Base-by-base conservation (phyloP, 2,797 vertebrate genomes). In the Arvicola amphibius region DNA sequence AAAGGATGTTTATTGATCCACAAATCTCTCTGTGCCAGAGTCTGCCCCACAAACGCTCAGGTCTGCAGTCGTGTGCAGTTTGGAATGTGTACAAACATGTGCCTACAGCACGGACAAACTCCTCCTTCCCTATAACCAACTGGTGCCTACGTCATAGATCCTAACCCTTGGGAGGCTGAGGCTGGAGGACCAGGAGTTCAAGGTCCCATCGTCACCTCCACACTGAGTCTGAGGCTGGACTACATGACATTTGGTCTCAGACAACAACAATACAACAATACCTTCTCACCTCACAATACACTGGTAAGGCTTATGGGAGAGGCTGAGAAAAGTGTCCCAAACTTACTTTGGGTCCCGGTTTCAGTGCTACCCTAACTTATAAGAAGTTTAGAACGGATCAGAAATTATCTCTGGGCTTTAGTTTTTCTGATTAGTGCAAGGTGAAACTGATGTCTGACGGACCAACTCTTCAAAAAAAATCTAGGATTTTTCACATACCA, bases 1-100 rank as follows among this genome's bases (percentile, higher is more conserved):
- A 88, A 2, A 53, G 90, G 95, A 71, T 71, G 91, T 46, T 96
- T 96, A 86, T 95, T 48, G 91, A 98, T 95, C 97, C 92, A 85
- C n/a, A 48, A 95, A 96, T 97, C 73, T 97, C 80, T 0, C 0
- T 10, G 48, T 93, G 91, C 88, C 93, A 91, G 63, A 40, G 71
- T 92, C 95, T 87, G 92, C 88, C 95, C 96, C 90, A 76, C 86
- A 78, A 93, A 92, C 6, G 78, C 95, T 69, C 43, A 48, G 92
- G 65, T 69, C 79, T 43, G 84, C 73, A 81, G 94, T n/a, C 12
- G 51, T 29, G 78, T 29, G 73, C 59, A 37, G 80, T 79, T 86
- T 34, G 63, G 81, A 76, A 71, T 48, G 43, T 32, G 67, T 34
- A 77, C 81, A 69, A 96, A 89, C 53, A 32, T 10, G 46, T 77